Conservation (phyloP, 2,888 invertebrate species). For the Capitulum mitella region DNA sequence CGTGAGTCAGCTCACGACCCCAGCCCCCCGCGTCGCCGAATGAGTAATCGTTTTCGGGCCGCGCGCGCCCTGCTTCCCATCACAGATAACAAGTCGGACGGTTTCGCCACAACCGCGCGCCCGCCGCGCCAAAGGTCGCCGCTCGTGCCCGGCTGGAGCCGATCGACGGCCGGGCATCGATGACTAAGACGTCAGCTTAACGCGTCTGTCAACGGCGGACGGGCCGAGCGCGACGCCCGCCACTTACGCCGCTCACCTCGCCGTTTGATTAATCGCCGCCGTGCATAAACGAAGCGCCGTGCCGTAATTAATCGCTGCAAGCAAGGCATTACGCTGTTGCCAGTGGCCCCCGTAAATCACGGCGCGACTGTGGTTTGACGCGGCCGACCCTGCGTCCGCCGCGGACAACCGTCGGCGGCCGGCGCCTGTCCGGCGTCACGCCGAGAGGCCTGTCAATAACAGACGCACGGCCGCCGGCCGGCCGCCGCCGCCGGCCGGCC, state of each 20-base stretch:
- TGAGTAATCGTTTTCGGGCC: no score
- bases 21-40: no score
- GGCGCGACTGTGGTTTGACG: not conserved
- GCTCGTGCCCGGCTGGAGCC: no score
- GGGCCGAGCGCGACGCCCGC: not conserved
- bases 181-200: not conserved
- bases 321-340: not conserved
- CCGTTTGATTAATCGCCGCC: not conserved
- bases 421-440: not conserved
- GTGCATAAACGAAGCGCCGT: not conserved
- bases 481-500: not conserved
- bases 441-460: not conserved
- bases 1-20: no score
- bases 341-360: not conserved
- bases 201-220: not conserved
- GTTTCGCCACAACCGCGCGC: no score
- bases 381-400: no score
- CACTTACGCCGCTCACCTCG: not conserved
- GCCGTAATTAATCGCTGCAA: not conserved
- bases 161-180: no score
- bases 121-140: no score
- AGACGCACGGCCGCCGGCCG: not conserved
- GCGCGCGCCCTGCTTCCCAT: no score
- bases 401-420: no score
- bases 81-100: no score